Evolutionary conservation across 2,113 vertebrate genomes (phyloP), one percentile per base, ranked within the genome.

Genomic region (Gila orcuttii): DNA sequence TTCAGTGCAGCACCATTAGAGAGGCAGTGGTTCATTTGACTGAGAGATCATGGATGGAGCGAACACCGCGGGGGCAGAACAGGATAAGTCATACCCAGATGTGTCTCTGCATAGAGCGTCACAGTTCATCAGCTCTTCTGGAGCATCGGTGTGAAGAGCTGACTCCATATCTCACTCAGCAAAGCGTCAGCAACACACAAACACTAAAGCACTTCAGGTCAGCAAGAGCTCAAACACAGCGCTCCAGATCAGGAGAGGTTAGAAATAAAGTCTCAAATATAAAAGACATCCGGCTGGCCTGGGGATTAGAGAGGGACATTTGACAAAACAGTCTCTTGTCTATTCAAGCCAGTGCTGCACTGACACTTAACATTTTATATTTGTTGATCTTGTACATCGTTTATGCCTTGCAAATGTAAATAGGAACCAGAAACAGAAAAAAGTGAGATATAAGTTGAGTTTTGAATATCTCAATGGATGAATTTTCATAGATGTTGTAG

Each of bases 1-100:
- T 82, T 78, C 76, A 68, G 77, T 31, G 33, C 78, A 86, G 89
- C 91, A 90, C 89, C 91, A 93, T 93, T 92, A 93, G 91, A 85
- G 81, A 62, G 90, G 11, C 91, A 89, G 86, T 83, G 50, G 89
- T 28, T 88, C 85, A 86, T 86, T 86, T 86, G 82, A 88, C 36
- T 52, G 36, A 81, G 69, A 57, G 75, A 82, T 87, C 78, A 85
- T 39, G 68, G 69, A 33, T 36, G 31, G 11, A 21, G 17, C 23
- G 21, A 52, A 47, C 59, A 75, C 66, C 36, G 33, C 7, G 36
- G 33, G n/a, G 42, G 55, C 21, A 45, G 50, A 60, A 45, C 21
- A 28, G 33, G 68, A 81, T 6, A 62, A 28, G 39, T 66, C 66
- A 86, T 60, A 71, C 52, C 73, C 12, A 77, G 45, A 64, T 39